Conservation (phyloP, 2,113 vertebrate species). For the Gadus chalcogrammus region DNA sequence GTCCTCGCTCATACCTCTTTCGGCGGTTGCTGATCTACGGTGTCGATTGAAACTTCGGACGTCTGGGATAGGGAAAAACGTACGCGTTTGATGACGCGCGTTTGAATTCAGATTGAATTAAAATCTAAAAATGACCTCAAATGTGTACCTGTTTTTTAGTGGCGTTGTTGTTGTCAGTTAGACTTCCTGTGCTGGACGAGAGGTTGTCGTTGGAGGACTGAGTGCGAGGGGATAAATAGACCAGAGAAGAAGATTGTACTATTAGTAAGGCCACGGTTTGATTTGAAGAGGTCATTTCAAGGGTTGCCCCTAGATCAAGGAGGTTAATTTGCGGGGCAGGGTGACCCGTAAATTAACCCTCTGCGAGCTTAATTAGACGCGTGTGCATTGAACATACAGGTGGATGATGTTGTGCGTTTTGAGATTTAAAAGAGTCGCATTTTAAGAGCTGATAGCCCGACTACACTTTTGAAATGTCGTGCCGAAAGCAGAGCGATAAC, state of each 20-base stretch:
- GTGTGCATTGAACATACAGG: too few relatives aligned
- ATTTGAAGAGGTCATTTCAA: neutral
- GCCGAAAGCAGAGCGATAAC: neutral
- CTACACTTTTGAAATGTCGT: neutral
- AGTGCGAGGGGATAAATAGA: neutral
- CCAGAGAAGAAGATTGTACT: neutral
- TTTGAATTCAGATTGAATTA: neutral
- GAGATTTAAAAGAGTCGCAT: too few relatives aligned
- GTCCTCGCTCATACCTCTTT: too few relatives aligned
- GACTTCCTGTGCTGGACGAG: conserved; percentile 40
- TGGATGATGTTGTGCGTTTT: too few relatives aligned
- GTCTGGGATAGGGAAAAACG: too few relatives aligned
- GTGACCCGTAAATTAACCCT: too few relatives aligned
- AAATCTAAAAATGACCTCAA: neutral
- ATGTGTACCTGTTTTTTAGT: conserved; percentile 43
- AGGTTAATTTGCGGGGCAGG: too few relatives aligned
- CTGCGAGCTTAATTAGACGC: too few relatives aligned
- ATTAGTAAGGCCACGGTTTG: too few relatives aligned
- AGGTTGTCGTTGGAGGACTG: conserved; percentile 20
- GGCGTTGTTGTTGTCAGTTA: conserved; percentile 28
- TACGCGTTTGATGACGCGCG: neutral
- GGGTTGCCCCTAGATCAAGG: neutral
- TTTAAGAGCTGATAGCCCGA: too few relatives aligned
- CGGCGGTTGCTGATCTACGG: too few relatives aligned
- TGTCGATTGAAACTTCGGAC: too few relatives aligned